Base-by-base conservation (phyloP, 2,888 invertebrate species). In the Drosophila austrosaltans region DNA sequence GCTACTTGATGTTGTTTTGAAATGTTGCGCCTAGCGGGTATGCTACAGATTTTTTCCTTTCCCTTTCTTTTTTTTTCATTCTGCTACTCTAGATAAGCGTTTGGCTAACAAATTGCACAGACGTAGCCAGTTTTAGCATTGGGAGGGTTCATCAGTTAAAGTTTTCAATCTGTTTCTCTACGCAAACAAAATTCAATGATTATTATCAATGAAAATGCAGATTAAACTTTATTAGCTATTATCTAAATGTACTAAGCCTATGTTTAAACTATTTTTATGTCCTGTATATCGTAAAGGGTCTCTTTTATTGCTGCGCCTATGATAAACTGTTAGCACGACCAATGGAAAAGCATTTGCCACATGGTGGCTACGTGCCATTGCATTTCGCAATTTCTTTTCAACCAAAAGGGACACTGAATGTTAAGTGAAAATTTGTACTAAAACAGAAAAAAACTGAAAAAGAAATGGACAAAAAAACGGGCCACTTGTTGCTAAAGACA, bases 1-100 rank as follows among this genome's bases (percentile, higher is more conserved):
- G 75, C 75, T 80, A 79, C 87, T 87, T 87, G 87, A 83, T 74
- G 82, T 69, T 68, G 60, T 67, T 75, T 70, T 75, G 64, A 68
- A 69, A 67, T 78, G 68, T 63, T 59, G 58, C 54, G 71, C 71
- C 65, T 67, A 42, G 16, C n/a, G 63, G 60, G 36, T 65, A 60
- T 68, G 66, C 72, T 65, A 74, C 79, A 58, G 56, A 81, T 81
- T 81, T 69, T 30, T 57, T 67, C 39, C 16, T 59, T 59, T n/a
- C 25, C 1, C 30, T 30, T 30, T 30, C 30, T 30, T 30, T 30
- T 28, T n/a, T 54, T 54, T 54, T 54, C 53, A 28, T 54, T 54
- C 39, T 22, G 16, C 30, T 44, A 25, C 57, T 57, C 22, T 39
- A 39, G 39, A 36, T 57, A 57, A 57, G 39, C 57, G 36, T 39